Evolutionary conservation across 2,888 invertebrate species (phyloP).

Genomic region (Polyommatus icarus): DNA sequence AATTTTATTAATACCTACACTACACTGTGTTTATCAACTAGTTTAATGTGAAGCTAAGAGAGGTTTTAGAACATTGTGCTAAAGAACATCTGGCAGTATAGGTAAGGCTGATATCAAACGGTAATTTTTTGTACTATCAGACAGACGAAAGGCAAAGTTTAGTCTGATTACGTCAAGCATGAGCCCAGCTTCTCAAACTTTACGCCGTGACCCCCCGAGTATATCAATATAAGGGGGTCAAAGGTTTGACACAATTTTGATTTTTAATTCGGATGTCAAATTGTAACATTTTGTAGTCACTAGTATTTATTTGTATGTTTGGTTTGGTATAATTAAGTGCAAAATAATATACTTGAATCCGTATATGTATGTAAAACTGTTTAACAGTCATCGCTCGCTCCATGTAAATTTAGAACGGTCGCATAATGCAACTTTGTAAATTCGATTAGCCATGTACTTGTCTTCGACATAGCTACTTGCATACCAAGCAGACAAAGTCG

Average conservation of each 20-base stretch:
- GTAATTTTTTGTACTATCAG: no score
- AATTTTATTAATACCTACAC: conserved; percentile 25
- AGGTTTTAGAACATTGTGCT: not conserved
- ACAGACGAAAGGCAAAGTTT: no score
- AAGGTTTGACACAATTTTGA: not conserved
- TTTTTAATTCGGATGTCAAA: not conserved
- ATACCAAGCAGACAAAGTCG: conserved; percentile 60
- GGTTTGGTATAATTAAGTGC: not conserved
- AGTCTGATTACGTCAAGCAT: no score
- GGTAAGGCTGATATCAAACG: no score
- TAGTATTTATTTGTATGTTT: not conserved
- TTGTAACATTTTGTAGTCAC: not conserved
- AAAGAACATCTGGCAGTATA: not conserved
- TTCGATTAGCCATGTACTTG: conserved; percentile 55
- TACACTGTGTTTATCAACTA: conserved; percentile 18
- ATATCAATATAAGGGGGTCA: not conserved
- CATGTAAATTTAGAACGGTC: conserved; percentile 45
- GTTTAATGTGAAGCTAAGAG: conserved; percentile 2
- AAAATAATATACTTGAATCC: not conserved
- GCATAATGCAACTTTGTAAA: conserved; percentile 47
- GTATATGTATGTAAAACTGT: not conserved
- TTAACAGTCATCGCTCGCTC: conserved; percentile 39
- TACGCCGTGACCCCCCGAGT: not conserved
- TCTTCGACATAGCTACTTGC: conserved; percentile 52
- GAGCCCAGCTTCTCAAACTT: not conserved